Evolutionary conservation across 2,113 vertebrate genomes (phyloP).

Genomic region (Chamaetylas fuelleborni): DNA sequence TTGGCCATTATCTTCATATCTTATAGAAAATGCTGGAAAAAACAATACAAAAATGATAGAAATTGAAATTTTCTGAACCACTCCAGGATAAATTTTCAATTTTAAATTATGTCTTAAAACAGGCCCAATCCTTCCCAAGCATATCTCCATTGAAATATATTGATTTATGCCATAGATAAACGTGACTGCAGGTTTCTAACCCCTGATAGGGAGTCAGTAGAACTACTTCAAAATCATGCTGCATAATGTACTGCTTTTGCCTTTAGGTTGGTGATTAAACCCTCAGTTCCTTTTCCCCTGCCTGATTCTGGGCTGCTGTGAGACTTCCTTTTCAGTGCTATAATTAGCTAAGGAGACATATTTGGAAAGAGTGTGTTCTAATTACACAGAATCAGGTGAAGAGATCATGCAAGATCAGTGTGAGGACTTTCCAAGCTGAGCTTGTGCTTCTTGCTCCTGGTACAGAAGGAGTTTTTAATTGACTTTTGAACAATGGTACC

Average conservation of each 20-base stretch:
- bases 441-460: not conserved
- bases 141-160: not conserved
- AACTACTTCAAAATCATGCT: not conserved
- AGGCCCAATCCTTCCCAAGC: not conserved
- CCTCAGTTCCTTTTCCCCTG: not conserved
- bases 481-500: not conserved
- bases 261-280: constrained; percentile 10
- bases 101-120: not conserved
- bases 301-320: not conserved
- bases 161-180: not conserved
- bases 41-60: not conserved
- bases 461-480: not conserved
- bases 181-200: not conserved
- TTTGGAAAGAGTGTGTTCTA: not conserved
- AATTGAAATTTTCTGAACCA: not conserved
- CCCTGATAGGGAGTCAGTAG: not conserved
- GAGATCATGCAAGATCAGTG: not conserved
- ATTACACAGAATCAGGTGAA: not conserved
- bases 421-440: not conserved
- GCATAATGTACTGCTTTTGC: not conserved
- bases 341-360: not conserved
- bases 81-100: not conserved
- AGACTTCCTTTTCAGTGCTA: not conserved
- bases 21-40: not conserved
- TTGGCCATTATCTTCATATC: not conserved